phyloP scores from a whole-genome alignment of 2,888 invertebrate genomes.

The Drosophila picticornis region DNA sequence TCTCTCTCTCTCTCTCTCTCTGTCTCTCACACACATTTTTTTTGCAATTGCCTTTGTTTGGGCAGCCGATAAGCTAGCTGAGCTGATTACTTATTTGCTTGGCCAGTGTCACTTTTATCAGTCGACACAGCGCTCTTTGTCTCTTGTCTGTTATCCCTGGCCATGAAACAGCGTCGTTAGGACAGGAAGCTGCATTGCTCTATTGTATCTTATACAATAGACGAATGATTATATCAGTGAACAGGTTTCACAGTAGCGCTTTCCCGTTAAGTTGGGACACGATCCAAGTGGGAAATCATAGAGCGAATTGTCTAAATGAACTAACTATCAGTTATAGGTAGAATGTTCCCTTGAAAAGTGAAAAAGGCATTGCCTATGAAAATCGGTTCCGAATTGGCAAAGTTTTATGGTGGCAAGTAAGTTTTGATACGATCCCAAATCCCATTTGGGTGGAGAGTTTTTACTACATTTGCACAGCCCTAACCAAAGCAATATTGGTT shows the following conservation, averaged over 20 bases:
- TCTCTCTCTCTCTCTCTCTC: neutral
- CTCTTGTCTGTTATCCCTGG: slow-evolving; percentile 1
- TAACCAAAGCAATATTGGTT: neutral
- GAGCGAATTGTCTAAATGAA: neutral
- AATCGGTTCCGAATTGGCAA: neutral
- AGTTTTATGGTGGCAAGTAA: neutral
- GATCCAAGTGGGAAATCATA: neutral
- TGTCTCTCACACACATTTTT: neutral
- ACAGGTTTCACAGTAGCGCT: slow-evolving; percentile 19
- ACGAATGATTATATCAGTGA: slow-evolving; percentile 21
- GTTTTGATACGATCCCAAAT: neutral
- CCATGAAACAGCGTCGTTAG: slow-evolving; percentile 14
- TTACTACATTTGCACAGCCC: neutral
- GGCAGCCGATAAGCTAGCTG: slow-evolving; percentile 57
- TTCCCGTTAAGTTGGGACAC: neutral
- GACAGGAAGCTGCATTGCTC: slow-evolving; percentile 29
- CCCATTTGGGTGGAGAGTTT: neutral
- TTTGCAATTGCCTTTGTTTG: slow-evolving; percentile 57
- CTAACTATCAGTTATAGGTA: neutral
- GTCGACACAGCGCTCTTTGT: neutral
- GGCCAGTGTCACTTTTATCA: slow-evolving; percentile 35
- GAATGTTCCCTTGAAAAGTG: neutral
- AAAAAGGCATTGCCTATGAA: neutral
- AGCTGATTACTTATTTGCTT: slow-evolving; percentile 56
- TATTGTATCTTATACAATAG: slow-evolving; percentile 17